Evolutionary conservation across 2,113 vertebrate genomes (phyloP).

Genomic region (Sinocyclocheilus grahami): DNA sequence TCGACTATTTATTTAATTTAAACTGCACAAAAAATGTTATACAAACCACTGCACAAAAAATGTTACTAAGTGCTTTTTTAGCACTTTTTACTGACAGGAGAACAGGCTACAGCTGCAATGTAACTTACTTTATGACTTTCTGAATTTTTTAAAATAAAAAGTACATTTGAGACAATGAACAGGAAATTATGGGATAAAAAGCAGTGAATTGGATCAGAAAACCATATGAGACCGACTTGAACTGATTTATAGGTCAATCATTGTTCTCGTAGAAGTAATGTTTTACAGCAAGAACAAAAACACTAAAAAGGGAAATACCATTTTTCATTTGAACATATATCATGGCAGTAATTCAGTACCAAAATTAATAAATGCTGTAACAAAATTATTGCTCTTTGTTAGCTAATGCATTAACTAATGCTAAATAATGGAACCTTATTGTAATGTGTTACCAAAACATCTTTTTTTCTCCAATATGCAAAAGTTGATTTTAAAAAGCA

Average conservation of each 20-base stretch:
- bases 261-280: not conserved
- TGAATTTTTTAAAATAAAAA: not conserved
- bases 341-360: not conserved
- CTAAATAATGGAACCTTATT: not conserved
- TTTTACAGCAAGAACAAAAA: not conserved
- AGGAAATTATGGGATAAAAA: not conserved
- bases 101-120: not conserved
- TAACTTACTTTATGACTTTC: not conserved
- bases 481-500: not conserved
- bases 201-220: not conserved
- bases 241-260: not conserved
- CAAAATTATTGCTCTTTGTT: not conserved
- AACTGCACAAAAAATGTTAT: not conserved
- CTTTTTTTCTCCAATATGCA: too few species aligned
- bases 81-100: not conserved
- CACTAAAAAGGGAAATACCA: not conserved
- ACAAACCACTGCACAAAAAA: not conserved
- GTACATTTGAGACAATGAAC: not conserved
- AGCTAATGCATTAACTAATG: not conserved
- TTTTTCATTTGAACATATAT: not conserved
- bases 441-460: not conserved
- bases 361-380: not conserved
- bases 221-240: not conserved
- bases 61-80: not conserved
- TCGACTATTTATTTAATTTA: not conserved